Conservation (phyloP, 2,888 invertebrate species). For the Julus scanicus region DNA sequence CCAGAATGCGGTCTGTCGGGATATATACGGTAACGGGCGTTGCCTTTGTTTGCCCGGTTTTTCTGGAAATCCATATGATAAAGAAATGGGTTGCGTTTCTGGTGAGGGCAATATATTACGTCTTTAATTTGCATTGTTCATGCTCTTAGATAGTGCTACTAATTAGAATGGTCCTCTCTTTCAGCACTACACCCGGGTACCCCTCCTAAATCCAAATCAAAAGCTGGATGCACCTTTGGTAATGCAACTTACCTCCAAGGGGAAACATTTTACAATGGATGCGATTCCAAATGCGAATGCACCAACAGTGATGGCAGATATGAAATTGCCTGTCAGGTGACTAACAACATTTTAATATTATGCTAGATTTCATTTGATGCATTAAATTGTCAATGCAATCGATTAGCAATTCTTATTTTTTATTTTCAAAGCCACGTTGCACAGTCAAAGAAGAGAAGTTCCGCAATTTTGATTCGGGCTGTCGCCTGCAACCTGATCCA, state of each 20-base stretch:
- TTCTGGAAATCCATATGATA: conserved; percentile 60
- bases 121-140: neutral
- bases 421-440: conserved; percentile 59
- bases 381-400: neutral
- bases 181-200: neutral
- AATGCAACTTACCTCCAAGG: conserved; percentile 63
- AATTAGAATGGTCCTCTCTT: neutral
- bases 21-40: conserved; percentile 53
- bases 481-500: conserved; percentile 59
- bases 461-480: conserved; percentile 55
- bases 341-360: neutral
- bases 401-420: neutral
- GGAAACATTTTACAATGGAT: conserved; percentile 64
- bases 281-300: conserved; percentile 64
- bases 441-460: conserved; percentile 53
- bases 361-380: neutral
- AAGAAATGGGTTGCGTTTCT: conserved; percentile 58
- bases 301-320: conserved; percentile 64
- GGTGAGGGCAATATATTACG: conserved; percentile 48
- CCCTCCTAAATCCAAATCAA: conserved; percentile 11
- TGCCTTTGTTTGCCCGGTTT: conserved; percentile 60
- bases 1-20: conserved; percentile 60
- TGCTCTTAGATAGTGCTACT: neutral
- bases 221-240: conserved; percentile 63
- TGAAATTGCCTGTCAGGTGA: conserved; percentile 60